These are phyloP conservation scores for Agrilus mali DNA, from an alignment of 2,888 invertebrate genomes.

Conservation along the genomic window DNA sequence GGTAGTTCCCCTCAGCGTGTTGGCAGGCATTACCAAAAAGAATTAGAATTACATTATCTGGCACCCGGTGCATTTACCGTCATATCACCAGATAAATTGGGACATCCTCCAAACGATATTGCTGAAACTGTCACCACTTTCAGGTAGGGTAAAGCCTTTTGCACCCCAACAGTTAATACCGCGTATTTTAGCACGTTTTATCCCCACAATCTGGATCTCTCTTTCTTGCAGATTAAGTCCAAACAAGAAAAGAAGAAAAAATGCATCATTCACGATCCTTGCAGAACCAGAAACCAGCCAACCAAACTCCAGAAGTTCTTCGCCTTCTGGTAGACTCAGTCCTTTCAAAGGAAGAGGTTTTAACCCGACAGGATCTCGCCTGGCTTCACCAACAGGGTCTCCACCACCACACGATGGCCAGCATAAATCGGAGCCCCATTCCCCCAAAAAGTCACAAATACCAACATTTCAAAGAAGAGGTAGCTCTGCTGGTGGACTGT, in stretches of 20 bases:
- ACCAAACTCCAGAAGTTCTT: constrained; percentile 25
- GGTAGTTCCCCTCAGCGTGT: constrained; percentile 22
- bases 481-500: constrained; percentile 15
- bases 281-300: constrained; percentile 26
- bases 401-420: constrained; percentile 16
- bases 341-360: constrained; percentile 34
- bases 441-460: constrained; percentile 19
- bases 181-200: neutral
- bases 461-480: constrained; percentile 21
- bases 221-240: constrained; percentile 19
- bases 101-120: constrained; percentile 12
- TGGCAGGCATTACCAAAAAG: constrained; percentile 25
- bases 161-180: neutral
- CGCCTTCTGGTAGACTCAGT: constrained; percentile 30
- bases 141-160: constrained; percentile 23
- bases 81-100: constrained; percentile 26
- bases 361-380: constrained; percentile 31
- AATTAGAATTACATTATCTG: constrained; percentile 26
- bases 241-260: constrained; percentile 23
- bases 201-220: neutral
- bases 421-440: neutral
- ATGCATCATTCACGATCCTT: constrained; percentile 32
- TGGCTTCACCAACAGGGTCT: constrained; percentile 28
- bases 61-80: constrained; percentile 33
- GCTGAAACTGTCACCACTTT: too few species aligned